Percentiles rank a stretch among this genome's conserved stretches.
Evolutionary conservation across 2,888 invertebrate species (phyloP).

Genomic region (Halocaridina rubra): DNA sequence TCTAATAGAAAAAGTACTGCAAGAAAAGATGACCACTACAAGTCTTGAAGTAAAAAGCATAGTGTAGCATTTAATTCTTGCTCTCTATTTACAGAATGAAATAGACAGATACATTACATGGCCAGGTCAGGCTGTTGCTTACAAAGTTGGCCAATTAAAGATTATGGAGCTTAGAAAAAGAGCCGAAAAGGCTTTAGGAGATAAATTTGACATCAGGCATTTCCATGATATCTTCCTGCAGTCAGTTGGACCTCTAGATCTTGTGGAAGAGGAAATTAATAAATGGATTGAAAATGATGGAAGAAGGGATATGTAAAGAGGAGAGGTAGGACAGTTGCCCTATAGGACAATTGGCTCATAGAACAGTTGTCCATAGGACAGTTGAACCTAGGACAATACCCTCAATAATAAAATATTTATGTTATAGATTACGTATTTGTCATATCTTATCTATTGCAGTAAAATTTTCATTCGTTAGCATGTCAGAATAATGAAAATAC

Average conservation of each 20-base stretch:
- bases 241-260: conserved; percentile 65
- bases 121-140: conserved; percentile 68
- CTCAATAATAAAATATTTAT: not conserved
- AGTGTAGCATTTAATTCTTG: too few relatives aligned
- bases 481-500: too few relatives aligned
- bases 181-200: conserved; percentile 67
- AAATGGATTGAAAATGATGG: conserved; percentile 61
- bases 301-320: not conserved
- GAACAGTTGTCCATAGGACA: not conserved
- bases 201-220: conserved; percentile 66
- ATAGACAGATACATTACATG: conserved; percentile 67
- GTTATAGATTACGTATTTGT: not conserved
- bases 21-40: too few relatives aligned
- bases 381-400: not conserved
- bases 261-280: conserved; percentile 66
- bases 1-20: too few relatives aligned
- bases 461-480: too few relatives aligned
- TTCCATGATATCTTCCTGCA: conserved; percentile 67
- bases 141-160: conserved; percentile 67
- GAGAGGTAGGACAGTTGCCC: not conserved
- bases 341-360: too few relatives aligned
- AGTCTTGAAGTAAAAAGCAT: too few relatives aligned
- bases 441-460: not conserved
- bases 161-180: conserved; percentile 66
- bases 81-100: conserved; percentile 63